These are phyloP conservation scores for Pharmacophagus antenor DNA, from an alignment of 2,888 invertebrate species.

Conservation along the genomic window DNA sequence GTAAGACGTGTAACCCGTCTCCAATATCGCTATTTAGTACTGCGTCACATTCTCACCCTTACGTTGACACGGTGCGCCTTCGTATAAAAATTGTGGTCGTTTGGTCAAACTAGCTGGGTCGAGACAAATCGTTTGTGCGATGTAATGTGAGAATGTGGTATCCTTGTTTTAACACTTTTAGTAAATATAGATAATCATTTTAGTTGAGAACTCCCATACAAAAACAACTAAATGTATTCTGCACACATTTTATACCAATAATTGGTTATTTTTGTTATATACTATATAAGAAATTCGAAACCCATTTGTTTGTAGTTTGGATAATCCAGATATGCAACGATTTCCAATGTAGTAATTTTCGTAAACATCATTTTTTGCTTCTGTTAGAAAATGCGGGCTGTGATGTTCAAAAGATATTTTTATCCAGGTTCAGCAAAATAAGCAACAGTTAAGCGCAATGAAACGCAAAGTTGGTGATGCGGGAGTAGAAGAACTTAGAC, in stretches of 20 bases:
- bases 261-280: conserved; percentile 35
- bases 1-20: conserved; percentile 79
- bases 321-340: conserved; percentile 71
- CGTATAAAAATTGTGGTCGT: conserved; percentile 16
- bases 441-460: conserved; percentile 93
- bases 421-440: conserved; percentile 94
- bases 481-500: conserved; percentile 83
- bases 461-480: conserved; percentile 86
- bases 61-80: conserved; percentile 47
- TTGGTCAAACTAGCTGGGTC: conserved; percentile 36
- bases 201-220: conserved; percentile 31
- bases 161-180: conserved; percentile 28
- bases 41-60: conserved; percentile 66
- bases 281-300: conserved; percentile 27
- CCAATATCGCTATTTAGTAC: conserved; percentile 52
- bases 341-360: conserved; percentile 10
- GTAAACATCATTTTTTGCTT: conserved; percentile 17
- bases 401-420: conserved; percentile 17
- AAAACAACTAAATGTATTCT: conserved; percentile 65
- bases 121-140: conserved; percentile 46
- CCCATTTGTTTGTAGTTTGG: conserved; percentile 54
- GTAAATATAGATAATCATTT: conserved; percentile 24
- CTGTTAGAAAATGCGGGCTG: not conserved
- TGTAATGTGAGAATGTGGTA: conserved; percentile 67
- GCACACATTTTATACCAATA: conserved; percentile 64